Percentiles rank a stretch among this genome's conserved stretches.
Conservation (phyloP, 2,113 vertebrate genomes). For the Struthio camelus region DNA sequence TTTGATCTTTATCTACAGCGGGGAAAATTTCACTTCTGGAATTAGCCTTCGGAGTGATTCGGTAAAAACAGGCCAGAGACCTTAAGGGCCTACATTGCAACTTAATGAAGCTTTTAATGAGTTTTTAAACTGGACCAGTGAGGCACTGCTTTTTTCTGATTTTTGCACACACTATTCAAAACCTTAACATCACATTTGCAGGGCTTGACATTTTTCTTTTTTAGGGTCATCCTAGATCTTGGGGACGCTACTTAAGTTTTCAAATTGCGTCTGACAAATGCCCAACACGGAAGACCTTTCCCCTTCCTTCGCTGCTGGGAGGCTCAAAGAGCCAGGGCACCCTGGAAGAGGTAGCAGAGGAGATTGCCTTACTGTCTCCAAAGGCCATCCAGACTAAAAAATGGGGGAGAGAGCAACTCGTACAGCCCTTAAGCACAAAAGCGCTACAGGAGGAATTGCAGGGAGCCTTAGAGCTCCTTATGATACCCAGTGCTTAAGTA, state of each 20-base stretch:
- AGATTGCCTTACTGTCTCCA: neutral
- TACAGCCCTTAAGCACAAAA: neutral
- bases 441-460: neutral
- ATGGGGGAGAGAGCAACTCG: accelerated
- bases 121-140: neutral
- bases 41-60: neutral
- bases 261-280: neutral
- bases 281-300: neutral
- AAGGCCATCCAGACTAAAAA: neutral
- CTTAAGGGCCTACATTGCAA: neutral
- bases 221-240: neutral
- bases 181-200: neutral
- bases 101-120: neutral
- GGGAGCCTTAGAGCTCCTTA: neutral
- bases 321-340: neutral
- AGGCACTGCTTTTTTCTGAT: neutral
- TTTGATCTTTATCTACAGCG: conserved; percentile 6
- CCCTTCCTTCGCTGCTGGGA: neutral
- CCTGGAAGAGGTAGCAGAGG: neutral
- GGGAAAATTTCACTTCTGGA: neutral
- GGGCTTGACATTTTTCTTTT: neutral
- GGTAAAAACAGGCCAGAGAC: neutral
- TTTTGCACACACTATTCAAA: neutral
- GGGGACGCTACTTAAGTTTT: neutral
- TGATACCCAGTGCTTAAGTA: neutral